Base-by-base conservation (phyloP, 1,140 invertebrate species). In the Drosophila micromelanica region DNA sequence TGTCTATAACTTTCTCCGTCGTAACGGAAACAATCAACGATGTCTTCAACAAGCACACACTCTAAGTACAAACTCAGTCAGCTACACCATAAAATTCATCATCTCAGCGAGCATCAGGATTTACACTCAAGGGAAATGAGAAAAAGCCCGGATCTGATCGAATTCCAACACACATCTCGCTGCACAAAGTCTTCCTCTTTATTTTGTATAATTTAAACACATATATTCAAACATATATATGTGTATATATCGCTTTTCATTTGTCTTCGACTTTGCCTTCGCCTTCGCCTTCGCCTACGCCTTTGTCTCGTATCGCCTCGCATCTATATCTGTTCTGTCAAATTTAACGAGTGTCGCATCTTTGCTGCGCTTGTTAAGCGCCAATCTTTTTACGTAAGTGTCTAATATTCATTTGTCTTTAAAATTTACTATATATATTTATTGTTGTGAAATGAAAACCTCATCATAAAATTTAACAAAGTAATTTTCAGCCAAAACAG, bases 1-100 rank as follows among this genome's bases (percentile, higher is more conserved):
- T 61, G 17, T 75, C 42, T 60, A 20, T 57, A 76, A 72, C 62
- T 70, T 13, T 69, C 55, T 79, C 78, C 65, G 65, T 43, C 65
- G 65, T 43, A 73, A 42, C 76, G 75, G 62, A 55, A 42, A 35
- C 45, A 73, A 73, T 54, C 60, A 60, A 73, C 49, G 32, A 35
- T 35, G 52, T 59, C 52, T 60, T 35, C 52, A 42, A 62, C 13
- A 3, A 40, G 48, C 45, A 57, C 60, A 54, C 46, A 30, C 35
- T 23, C 20, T 27, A 30, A 52, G 62, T 52, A 60, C 45, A 49
- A 62, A 52, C 17, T 32, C 20, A 42, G 55, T 35, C 32, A 35
- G 32, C 32, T 35, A 35, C 32, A 35, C 32, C 32, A 35, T 35
- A 9, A 9, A 35, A 76, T 49, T 59, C 48, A 68, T 59, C 54